Evolutionary conservation across 2,888 invertebrate species (phyloP).

Genomic region (Gnatocerus cornutus): DNA sequence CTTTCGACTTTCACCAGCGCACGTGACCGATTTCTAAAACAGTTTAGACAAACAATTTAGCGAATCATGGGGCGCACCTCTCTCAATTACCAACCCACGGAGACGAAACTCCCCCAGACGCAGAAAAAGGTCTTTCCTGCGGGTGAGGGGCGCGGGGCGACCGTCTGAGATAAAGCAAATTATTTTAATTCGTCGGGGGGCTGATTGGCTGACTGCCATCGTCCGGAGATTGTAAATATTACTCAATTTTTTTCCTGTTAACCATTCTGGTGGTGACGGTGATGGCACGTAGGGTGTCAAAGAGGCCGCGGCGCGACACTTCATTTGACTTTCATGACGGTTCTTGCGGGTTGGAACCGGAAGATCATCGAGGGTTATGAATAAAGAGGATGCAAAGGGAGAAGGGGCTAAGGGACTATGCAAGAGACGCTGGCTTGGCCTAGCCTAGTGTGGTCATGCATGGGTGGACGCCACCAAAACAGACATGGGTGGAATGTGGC

Average conservation of each 20-base stretch:
- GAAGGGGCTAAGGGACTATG: conserved; percentile 42
- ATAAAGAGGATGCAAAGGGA: conserved; percentile 57
- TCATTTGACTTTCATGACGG: conserved; percentile 42
- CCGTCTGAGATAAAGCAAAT: conserved; percentile 33
- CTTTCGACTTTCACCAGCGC: conserved; percentile 42
- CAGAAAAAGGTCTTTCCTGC: conserved; percentile 23
- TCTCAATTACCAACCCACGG: conserved; percentile 18
- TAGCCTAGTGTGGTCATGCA: conserved; percentile 41
- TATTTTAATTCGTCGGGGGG: conserved; percentile 37
- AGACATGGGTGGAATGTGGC: no score
- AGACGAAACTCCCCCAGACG: conserved; percentile 11
- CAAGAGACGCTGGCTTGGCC: conserved; percentile 50
- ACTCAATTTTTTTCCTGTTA: conserved; percentile 37
- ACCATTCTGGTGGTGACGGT: conserved; percentile 22
- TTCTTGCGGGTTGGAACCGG: conserved; percentile 55
- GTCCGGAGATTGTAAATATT: conserved; percentile 16
- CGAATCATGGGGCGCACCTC: conserved; percentile 28
- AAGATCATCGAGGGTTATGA: conserved; percentile 61
- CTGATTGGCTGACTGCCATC: conserved; percentile 40
- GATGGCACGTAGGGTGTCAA: conserved; percentile 35
- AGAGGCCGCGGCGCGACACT: conserved; percentile 34
- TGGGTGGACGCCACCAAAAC: conserved; percentile 22
- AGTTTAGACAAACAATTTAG: conserved; percentile 30
- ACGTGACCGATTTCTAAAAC: conserved; percentile 36
- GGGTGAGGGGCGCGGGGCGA: conserved; percentile 42